phyloP scores from a whole-genome alignment of 2,113 vertebrate species.

The Hypomesus transpacificus region DNA sequence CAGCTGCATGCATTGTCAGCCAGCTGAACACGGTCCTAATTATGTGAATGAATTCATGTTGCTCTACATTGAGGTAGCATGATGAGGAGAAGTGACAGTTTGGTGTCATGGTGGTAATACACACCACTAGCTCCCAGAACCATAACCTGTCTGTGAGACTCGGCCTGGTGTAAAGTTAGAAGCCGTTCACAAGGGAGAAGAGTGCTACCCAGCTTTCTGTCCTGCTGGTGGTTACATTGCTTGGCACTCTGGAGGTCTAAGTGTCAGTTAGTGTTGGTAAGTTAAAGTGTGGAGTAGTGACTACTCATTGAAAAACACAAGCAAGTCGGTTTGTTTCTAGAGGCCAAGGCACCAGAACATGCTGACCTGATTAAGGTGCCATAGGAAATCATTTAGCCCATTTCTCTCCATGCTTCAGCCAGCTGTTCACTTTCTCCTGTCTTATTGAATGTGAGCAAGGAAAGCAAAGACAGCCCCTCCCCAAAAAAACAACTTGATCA shows the following conservation, averaged over 20 bases:
- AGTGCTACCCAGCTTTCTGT: too few species aligned
- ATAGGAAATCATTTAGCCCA: conserved; percentile 9
- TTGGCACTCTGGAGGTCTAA: too few species aligned
- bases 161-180: too few species aligned
- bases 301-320: neutral
- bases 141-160: conserved; percentile 9
- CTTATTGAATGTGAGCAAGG: too few species aligned
- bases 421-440: too few species aligned
- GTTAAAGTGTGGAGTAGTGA: too few species aligned
- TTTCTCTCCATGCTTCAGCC: too few species aligned
- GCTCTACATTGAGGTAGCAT: conserved; percentile 12
- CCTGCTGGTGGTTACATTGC: too few species aligned
- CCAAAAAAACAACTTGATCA: too few species aligned
- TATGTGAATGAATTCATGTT: conserved; percentile 19
- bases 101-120: conserved; percentile 37
- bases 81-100: conserved; percentile 51
- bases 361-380: conserved; percentile 24
- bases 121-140: conserved; percentile 5
- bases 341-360: neutral
- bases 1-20: conserved; percentile 19
- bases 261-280: too few species aligned
- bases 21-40: conserved; percentile 31
- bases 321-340: conserved; percentile 6
- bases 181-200: too few species aligned
- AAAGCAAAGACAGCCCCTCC: too few species aligned